Conservation (phyloP, 2,113 vertebrate genomes). For the Tretioscincus oriximinensis region DNA sequence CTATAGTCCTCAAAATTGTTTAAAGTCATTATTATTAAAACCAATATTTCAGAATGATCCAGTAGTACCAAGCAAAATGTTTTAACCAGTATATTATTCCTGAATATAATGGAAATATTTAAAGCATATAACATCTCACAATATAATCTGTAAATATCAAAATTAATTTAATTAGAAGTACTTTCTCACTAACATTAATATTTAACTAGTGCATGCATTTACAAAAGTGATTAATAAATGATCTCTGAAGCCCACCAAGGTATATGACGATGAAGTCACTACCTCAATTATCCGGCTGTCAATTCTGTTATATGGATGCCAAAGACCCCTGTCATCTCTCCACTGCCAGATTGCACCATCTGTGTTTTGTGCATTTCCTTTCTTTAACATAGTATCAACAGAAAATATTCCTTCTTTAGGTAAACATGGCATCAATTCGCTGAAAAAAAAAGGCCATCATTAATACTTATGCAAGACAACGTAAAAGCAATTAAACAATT, state of each 20-base stretch:
- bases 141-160: background rate
- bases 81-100: background rate
- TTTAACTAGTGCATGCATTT: background rate
- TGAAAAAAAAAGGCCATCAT: slow-evolving; percentile 66
- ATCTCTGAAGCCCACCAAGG: background rate
- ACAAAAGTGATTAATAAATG: background rate
- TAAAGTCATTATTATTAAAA: background rate
- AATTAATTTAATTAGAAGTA: background rate
- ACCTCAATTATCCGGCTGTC: slow-evolving; percentile 99
- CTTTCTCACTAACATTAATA: background rate
- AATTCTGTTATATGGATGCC: slow-evolving; percentile 98
- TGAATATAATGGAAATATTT: background rate
- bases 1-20: background rate
- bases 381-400: slow-evolving; percentile 97
- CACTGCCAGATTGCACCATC: slow-evolving; percentile 98
- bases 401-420: slow-evolving; percentile 99
- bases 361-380: slow-evolving; percentile 95
- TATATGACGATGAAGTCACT: slow-evolving; percentile 57
- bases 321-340: slow-evolving; percentile 95
- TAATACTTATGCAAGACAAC: background rate
- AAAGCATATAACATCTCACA: background rate
- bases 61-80: background rate
- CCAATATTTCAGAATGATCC: background rate
- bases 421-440: slow-evolving; percentile 98
- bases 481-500: too few relatives aligned